These are phyloP conservation scores for Sinella curviseta DNA, from an alignment of 1,140 invertebrate genomes.

Conservation along the genomic window DNA sequence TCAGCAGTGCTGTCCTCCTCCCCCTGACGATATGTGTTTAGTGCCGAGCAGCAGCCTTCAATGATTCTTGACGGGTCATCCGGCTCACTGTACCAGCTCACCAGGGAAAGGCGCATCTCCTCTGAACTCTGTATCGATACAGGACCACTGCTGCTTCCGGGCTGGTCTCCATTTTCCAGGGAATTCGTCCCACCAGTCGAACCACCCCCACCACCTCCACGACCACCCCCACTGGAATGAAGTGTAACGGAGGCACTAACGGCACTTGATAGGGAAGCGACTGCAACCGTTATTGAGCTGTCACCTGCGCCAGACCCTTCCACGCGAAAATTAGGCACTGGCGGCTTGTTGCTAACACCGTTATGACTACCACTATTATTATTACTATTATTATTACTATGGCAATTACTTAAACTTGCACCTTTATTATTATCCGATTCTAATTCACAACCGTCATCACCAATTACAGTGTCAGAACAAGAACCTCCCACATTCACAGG, in stretches of 20 bases:
- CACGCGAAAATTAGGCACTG: constrained; percentile 43
- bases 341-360: not conserved
- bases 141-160: constrained; percentile 40
- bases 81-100: constrained; percentile 46
- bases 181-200: not conserved
- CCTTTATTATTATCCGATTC: constrained; percentile 3
- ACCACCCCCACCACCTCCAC: not conserved
- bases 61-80: constrained; percentile 30
- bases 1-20: not conserved
- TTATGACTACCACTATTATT: not conserved
- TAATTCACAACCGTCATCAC: not conserved
- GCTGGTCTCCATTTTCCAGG: constrained; percentile 17
- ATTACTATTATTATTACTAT: no score
- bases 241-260: constrained; percentile 15
- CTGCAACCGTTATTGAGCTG: constrained; percentile 39
- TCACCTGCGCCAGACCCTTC: constrained; percentile 43
- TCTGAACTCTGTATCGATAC: constrained; percentile 39
- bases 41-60: constrained; percentile 11
- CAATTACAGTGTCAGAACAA: no score
- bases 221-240: not conserved
- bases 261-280: constrained; percentile 13
- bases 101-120: constrained; percentile 45
- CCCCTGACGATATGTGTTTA: not conserved
- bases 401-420: no score
- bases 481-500: no score